phyloP scores from a whole-genome alignment of 2,888 invertebrate species.

The Agonopterix heracliana region DNA sequence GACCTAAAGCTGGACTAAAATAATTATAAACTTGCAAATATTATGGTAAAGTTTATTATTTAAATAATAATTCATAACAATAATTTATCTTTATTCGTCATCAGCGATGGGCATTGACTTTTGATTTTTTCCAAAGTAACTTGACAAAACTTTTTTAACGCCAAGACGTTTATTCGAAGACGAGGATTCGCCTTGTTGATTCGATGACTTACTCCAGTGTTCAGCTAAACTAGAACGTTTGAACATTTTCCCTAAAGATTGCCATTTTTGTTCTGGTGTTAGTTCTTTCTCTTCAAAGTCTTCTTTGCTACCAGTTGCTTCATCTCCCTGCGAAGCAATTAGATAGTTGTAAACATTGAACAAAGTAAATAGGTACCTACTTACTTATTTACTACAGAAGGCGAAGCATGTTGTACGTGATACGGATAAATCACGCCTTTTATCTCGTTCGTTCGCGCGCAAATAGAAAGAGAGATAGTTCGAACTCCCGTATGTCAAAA shows the following conservation, averaged over 20 bases:
- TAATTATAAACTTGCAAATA: too few species aligned
- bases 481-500: too few species aligned
- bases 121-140: conserved; percentile 59
- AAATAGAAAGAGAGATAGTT: too few species aligned
- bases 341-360: background rate
- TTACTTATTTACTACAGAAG: background rate
- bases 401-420: too few species aligned
- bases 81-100: conserved; percentile 34
- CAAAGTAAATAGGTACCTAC: background rate
- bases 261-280: conserved; percentile 65
- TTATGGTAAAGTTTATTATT: background rate
- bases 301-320: conserved; percentile 50
- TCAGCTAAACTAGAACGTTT: conserved; percentile 62
- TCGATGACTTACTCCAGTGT: conserved; percentile 47
- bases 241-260: conserved; percentile 67
- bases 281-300: conserved; percentile 55
- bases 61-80: background rate
- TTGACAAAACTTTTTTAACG: conserved; percentile 61
- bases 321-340: conserved; percentile 49
- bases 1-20: too few species aligned
- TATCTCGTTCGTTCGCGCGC: too few species aligned
- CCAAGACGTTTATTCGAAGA: conserved; percentile 51
- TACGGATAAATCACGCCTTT: too few species aligned
- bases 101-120: conserved; percentile 33
- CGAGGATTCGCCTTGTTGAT: conserved; percentile 49